A percentile compares a stretch with the other conserved stretches of the same genome.
Conservation (phyloP, 2,888 invertebrate genomes). For the Nomada ruficornis region DNA sequence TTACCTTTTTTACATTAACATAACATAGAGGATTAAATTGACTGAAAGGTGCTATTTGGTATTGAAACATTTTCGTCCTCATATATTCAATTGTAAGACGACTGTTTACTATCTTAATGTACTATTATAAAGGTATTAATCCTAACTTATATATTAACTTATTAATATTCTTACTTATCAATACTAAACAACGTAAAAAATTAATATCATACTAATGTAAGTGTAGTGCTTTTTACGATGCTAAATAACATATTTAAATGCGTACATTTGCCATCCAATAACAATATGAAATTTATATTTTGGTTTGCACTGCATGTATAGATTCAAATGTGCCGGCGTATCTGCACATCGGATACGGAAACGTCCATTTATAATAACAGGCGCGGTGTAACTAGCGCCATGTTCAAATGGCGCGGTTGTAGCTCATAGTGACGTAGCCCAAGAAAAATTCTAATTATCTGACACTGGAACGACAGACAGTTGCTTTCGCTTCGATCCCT, state of each 20-base stretch:
- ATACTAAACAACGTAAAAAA: no score
- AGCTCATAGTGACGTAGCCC: constrained; percentile 43
- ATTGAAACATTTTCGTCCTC: no score
- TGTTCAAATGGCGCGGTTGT: constrained; percentile 54
- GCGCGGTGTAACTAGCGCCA: constrained; percentile 15
- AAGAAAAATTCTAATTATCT: constrained; percentile 59
- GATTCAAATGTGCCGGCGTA: constrained; percentile 20
- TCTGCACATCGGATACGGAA: constrained; percentile 24
- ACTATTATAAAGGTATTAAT: no score
- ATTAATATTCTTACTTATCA: no score
- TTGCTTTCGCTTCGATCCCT: constrained; percentile 35
- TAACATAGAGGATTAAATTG: no score
- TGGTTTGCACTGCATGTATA: not conserved
- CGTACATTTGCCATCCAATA: not conserved
- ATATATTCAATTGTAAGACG: no score
- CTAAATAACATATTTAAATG: not conserved
- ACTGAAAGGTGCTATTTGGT: no score
- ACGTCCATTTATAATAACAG: not conserved
- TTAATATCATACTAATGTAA: no score
- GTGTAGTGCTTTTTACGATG: not conserved
- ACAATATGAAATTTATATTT: not conserved
- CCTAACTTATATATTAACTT: no score
- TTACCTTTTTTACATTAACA: no score
- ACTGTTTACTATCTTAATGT: no score
- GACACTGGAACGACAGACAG: constrained; percentile 28